Evolutionary conservation across 1,140 invertebrate genomes (phyloP).

Genomic region (Aplysia californica): DNA sequence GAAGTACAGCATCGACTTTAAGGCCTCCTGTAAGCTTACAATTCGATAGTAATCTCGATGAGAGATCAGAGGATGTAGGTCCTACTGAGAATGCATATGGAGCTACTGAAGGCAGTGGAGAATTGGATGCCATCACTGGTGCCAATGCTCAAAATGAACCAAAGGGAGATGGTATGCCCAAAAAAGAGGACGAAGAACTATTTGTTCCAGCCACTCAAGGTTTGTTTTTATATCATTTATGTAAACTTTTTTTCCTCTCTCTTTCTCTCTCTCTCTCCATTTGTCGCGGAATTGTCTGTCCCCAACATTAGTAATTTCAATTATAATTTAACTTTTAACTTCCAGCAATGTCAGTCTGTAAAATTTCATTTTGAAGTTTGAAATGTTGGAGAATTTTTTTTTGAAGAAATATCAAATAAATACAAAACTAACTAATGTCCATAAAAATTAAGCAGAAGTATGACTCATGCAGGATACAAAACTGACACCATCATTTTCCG

Average conservation of each 20-base stretch:
- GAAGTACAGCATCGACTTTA: no score
- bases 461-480: no score
- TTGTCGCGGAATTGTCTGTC: neutral
- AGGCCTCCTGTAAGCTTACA: no score
- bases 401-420: no score
- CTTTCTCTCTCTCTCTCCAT: constrained; percentile 8
- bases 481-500: no score
- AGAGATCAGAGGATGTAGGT: neutral
- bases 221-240: neutral
- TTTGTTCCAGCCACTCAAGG: constrained; percentile 21
- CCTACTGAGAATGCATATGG: neutral
- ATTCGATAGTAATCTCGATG: neutral
- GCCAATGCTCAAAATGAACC: neutral
- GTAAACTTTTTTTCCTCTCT: neutral
- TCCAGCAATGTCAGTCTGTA: no score
- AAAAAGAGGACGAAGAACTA: neutral
- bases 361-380: no score
- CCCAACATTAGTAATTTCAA: no score
- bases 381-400: constrained; percentile 14
- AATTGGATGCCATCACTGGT: neutral
- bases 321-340: no score
- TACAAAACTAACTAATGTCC: no score
- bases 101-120: neutral
- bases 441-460: no score
- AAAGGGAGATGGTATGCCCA: neutral